Evolutionary conservation across 2,888 invertebrate genomes (phyloP), one percentile per base, ranked within the genome.

Genomic region (Nebria brevicollis): DNA sequence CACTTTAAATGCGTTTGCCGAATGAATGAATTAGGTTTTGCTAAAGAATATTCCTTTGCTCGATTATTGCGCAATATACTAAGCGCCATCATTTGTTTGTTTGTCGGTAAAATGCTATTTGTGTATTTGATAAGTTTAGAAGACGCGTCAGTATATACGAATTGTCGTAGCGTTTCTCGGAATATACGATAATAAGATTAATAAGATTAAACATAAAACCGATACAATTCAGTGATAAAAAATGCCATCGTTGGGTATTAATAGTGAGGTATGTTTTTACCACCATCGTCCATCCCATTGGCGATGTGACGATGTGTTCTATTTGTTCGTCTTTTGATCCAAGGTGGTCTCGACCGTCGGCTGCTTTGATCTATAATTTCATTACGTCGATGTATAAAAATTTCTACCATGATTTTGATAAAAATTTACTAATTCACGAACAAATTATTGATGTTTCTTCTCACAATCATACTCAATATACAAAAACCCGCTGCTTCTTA

Each of bases 361-460:
- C 66, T 10, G 34, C 78, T 78, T 78, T 78, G 74, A 78, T 78
- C 78, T 74, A 78, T 78, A 78, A 78, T 78, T 78, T 78, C 78
- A 78, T 78, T 78, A 78, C 43, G 34, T 15, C 20, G 20, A 72
- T 25, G 54, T 13, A 34, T 78, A 78, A 78, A 78, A 78, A 78
- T 78, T 72, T 78, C 74, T 13, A 42, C 66, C 20, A 11, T 54
- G 54, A 54, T 54, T 77, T 76, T 66, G 26, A 20, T 75, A 20
- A 77, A 77, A 68, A 77, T 70, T 64, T 43, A 77, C 72, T 20
- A 77, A 77, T 77, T 77, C 72, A 77, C 54, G 54, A 2, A n/a
- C 77, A 68, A 77, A 43, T 54, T 26, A 77, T 15, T 66, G 54
- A 7, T 26, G 25, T 65, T 65, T 65, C 75, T 75, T 75, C 20